Conservation (phyloP, 2,888 invertebrate genomes). For the Pediacus dermestoides region DNA sequence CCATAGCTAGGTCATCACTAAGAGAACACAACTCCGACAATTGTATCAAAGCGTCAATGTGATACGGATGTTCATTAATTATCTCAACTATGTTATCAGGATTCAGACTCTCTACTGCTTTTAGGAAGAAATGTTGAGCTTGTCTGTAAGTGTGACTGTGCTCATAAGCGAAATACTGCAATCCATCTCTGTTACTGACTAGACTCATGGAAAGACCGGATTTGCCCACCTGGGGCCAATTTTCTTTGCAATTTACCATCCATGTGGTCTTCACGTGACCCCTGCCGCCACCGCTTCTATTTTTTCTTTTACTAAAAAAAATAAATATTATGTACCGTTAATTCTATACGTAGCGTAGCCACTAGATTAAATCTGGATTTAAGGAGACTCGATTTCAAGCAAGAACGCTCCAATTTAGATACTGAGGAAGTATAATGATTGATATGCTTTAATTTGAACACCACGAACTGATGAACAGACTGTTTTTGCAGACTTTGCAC, state of each 20-base stretch:
- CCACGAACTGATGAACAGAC: no score
- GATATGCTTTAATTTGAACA: no score
- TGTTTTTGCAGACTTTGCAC: no score
- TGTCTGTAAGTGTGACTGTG: slow-evolving; percentile 72
- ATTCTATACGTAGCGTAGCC: no score
- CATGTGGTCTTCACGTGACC: slow-evolving; percentile 62
- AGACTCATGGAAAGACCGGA: slow-evolving; percentile 70
- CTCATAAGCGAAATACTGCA: slow-evolving; percentile 68
- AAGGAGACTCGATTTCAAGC: no score
- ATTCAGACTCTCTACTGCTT: slow-evolving; percentile 74
- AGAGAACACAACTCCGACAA: slow-evolving; percentile 75
- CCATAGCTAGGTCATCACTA: slow-evolving; percentile 74
- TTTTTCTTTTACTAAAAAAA: slow-evolving; percentile 54
- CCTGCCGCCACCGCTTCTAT: slow-evolving; percentile 54
- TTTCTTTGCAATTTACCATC: slow-evolving; percentile 66
- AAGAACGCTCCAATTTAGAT: no score
- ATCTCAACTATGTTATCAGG: slow-evolving; percentile 75
- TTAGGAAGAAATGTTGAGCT: slow-evolving; percentile 69
- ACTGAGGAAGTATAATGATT: no score
- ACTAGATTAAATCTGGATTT: no score
- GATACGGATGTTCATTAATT: slow-evolving; percentile 71
- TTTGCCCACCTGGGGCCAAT: slow-evolving; percentile 68
- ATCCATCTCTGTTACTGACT: slow-evolving; percentile 53
- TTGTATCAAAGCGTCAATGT: slow-evolving; percentile 77
- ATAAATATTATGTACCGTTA: slow-evolving; percentile 1